Evolutionary conservation across 2,113 vertebrate species (phyloP).

Genomic region (Tachysurus fulvidraco): DNA sequence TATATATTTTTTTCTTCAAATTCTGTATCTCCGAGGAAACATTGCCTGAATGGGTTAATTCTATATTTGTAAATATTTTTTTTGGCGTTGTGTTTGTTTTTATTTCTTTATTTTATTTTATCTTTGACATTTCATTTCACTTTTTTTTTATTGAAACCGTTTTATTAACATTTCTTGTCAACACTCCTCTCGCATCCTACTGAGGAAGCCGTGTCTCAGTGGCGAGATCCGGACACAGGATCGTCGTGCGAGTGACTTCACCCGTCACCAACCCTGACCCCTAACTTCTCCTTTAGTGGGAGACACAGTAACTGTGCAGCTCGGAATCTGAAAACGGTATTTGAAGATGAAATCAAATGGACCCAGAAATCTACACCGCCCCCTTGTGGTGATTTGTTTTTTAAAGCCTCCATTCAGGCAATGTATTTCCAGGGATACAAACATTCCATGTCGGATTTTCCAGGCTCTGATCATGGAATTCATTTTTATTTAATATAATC

Average conservation of each 20-base stretch:
- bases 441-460: not conserved
- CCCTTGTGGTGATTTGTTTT: no score
- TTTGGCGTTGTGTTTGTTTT: not conserved
- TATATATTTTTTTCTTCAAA: not conserved
- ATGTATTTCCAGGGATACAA: not conserved
- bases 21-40: not conserved
- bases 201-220: not conserved
- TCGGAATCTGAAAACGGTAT: not conserved
- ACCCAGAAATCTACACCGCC: no score
- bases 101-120: no score
- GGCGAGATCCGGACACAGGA: not conserved
- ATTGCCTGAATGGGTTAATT: not conserved
- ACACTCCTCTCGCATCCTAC: not conserved
- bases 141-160: not conserved
- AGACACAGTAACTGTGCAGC: no score
- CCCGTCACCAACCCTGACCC: no score
- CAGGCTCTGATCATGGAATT: not conserved
- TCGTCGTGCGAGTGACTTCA: not conserved
- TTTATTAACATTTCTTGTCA: not conserved
- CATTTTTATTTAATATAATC: not conserved
- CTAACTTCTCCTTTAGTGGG: no score
- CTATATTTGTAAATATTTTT: not conserved
- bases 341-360: not conserved
- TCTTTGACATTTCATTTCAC: no score
- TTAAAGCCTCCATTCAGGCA: not conserved